Evolutionary conservation across 2,888 invertebrate genomes (phyloP), one percentile per base, ranked within the genome.

Genomic region (Meteorus colon): DNA sequence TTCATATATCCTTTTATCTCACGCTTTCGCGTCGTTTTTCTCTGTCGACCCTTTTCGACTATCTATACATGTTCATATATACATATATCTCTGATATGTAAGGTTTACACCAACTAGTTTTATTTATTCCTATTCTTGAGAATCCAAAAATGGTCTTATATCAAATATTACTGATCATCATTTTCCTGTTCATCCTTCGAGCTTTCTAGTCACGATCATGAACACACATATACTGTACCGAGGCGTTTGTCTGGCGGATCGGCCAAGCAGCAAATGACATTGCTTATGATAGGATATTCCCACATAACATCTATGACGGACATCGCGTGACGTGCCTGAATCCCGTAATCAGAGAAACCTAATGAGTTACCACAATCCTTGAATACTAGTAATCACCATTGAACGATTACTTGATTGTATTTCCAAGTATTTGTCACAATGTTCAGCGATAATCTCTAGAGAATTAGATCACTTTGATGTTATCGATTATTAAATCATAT

Each of bases 201-300:
- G 59, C 71, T 75, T 75, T 71, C 72, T 72, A 60, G 66, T 71
- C 60, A 66, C 66, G 55, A 66, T 19, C 55, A 48, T 72, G 34
- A 29, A 27, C 55, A 29, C 14, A 48, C 27, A 45, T 31, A 63
- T 59, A 48, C 27, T 27, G 12, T 41, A 12, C 12, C 10, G 62
- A 48, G 55, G 24, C 62, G 59, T 65, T 67, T 67, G 67, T 72
- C 29, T 72, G 27, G 72, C 62, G 10, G 75, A 62, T 78, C 75
- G 66, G 62, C 70, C 68, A 73, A 75, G 68, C 77, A 75, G 75
- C 59, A 75, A 78, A 75, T 78, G 73, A 73, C 73, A 73, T 75
- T 66, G 62, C 75, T 74, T 73, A 69, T 77, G 72, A 77, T n/a
- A 6, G n/a, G 19, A 24, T 55, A 31, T 31, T 27, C n/a, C 8